Evolutionary conservation across 2,797 vertebrate genomes (phyloP).

Genomic region (Sus cebifrons): DNA sequence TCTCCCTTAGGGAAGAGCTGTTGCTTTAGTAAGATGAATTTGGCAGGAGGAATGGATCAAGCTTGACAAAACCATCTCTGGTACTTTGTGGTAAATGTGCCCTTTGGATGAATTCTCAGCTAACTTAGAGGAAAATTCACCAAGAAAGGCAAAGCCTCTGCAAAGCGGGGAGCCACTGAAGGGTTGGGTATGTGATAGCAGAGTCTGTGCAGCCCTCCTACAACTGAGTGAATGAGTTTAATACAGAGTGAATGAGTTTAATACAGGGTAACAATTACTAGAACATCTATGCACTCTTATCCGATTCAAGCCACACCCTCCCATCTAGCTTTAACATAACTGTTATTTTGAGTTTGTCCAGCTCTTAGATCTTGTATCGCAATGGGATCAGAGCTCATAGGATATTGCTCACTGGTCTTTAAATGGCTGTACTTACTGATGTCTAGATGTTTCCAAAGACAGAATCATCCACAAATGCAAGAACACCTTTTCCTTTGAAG

Average conservation of each 20-base stretch:
- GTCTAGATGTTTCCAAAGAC: neutral
- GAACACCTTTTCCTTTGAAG: neutral
- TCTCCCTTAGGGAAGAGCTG: neutral
- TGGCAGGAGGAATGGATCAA: neutral
- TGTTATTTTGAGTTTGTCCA: neutral
- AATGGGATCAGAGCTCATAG: neutral
- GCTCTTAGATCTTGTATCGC: neutral
- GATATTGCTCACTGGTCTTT: neutral
- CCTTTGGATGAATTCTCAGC: neutral
- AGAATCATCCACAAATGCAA: neutral
- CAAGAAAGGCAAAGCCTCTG: neutral
- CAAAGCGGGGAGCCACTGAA: no score
- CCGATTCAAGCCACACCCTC: neutral
- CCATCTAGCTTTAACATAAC: neutral
- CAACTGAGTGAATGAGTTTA: neutral
- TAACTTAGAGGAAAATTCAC: fast-evolving
- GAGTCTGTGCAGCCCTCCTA: neutral
- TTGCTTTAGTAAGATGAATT: neutral
- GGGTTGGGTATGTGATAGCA: no score
- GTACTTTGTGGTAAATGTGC: fast-evolving
- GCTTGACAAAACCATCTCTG: fast-evolving
- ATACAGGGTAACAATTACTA: neutral
- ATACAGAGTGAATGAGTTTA: neutral
- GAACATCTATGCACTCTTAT: neutral
- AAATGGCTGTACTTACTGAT: neutral